Evolutionary conservation across 37 sponge, comb jelly and placozoan species (phyloP), one percentile per base, ranked within the genome.

Genomic region (Spongilla lacustris): DNA sequence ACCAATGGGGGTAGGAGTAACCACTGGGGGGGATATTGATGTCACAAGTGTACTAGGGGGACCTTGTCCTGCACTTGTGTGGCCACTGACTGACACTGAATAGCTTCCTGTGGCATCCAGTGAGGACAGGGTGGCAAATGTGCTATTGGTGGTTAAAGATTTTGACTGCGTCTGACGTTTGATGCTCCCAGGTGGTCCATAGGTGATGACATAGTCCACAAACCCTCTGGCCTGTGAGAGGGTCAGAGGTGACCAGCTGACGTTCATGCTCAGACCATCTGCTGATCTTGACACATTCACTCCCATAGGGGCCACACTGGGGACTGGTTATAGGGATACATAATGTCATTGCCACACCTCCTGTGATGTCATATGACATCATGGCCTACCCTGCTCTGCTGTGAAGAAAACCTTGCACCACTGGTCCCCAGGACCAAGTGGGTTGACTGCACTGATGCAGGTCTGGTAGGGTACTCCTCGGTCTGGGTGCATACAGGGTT

Each of bases 141-240:
- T 19, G 58, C 58, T 17, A 58, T 58, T 58, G 58, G 11, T 17
- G 4, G 58, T 58, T 19, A 10, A 17, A 1, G 19, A 17, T 17
- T 19, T 58, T 17, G 58, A 58, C 58, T 19, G 21, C 19, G 19
- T 58, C 21, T 58, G 58, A 58, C 58, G 58, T 14, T 58, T 6
- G 58, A 58, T 1, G 58, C 58, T 17, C 14, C 14, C 58, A 17
- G 37, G 80, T 6, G 31, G 8, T 58, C 58, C 58, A 36, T 50
- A 80, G 24, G 76, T 58, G 46, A 81, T 74, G 37, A 67, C n/a
- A 31, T 87, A 87, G 41, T 36, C 23, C 26, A 79, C 34, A 34
- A 87, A 75, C 19, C 87, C 80, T 38, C 67, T 72, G 66, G 82
- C 81, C 81, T 87, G 82, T 21, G 81, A 81, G 14, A 87, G 66